Percentiles rank a stretch among this genome's conserved stretches.
These are phyloP conservation scores for Limosa lapponica DNA, from an alignment of 2,797 vertebrate genomes.

Conservation along the genomic window DNA sequence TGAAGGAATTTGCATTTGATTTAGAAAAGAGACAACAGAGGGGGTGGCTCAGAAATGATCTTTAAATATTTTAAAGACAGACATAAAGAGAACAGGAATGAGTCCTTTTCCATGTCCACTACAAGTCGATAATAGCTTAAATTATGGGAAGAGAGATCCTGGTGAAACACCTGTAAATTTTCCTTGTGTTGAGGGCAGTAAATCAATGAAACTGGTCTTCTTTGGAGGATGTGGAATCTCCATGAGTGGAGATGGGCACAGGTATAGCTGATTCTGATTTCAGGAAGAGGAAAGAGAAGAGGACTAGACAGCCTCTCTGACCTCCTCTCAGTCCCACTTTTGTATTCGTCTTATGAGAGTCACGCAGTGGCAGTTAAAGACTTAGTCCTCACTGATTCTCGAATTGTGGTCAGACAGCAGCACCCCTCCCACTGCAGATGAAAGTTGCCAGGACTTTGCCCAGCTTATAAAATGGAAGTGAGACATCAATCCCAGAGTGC, in stretches of 20 bases:
- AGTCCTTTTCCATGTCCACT: not conserved
- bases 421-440: not conserved
- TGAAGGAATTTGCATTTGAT: not conserved
- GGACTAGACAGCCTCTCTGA: not conserved
- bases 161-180: not conserved
- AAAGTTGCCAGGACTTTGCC: not conserved
- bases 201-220: not conserved
- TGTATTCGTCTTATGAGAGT: not conserved
- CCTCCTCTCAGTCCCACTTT: not conserved
- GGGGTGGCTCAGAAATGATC: not conserved
- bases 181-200: not conserved
- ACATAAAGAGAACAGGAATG: not conserved
- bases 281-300: not conserved
- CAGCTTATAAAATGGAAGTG: not conserved
- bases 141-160: not conserved
- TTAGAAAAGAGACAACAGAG: not conserved
- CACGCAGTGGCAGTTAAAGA: not conserved
- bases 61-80: not conserved
- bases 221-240: not conserved
- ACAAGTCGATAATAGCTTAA: not conserved
- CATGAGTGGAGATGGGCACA: rapidly evolving
- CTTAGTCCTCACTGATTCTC: not conserved
- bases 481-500: not conserved
- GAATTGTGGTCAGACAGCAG: not conserved
- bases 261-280: not conserved